Conservation (phyloP, 2,888 invertebrate genomes). For the Amiota mariae region DNA sequence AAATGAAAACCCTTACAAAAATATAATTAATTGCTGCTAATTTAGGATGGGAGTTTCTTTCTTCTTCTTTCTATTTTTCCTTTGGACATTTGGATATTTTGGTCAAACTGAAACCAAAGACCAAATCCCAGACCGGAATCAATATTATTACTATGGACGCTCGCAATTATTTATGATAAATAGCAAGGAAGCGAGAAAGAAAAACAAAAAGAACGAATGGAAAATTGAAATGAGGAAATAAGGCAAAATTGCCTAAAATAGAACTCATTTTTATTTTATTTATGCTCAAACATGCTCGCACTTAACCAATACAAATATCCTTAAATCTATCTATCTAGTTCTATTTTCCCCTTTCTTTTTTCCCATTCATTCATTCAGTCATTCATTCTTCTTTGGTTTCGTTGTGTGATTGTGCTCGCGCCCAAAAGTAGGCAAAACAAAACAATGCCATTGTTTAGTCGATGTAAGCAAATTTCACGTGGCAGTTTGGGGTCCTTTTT, state of each 20-base stretch:
- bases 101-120: not conserved
- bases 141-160: constrained; percentile 2
- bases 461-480: constrained; percentile 61
- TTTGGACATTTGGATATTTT: not conserved
- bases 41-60: constrained; percentile 40
- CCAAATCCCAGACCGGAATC: not conserved
- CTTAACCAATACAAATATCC: constrained; percentile 54
- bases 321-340: not conserved
- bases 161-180: not conserved
- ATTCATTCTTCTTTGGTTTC: not conserved
- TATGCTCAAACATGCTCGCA: constrained; percentile 63
- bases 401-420: constrained; percentile 21
- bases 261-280: constrained; percentile 62
- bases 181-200: not conserved
- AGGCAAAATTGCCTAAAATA: not conserved
- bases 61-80: no score
- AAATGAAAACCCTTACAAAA: constrained; percentile 33
- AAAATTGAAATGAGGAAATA: not conserved
- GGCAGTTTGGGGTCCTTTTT: constrained; percentile 1
- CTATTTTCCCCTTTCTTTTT: not conserved
- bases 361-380: not conserved
- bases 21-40: constrained; percentile 57
- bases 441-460: constrained; percentile 63
- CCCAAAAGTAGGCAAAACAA: constrained; percentile 4
- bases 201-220: not conserved